Evolutionary conservation across 2,797 vertebrate species (phyloP).

Genomic region (Dryobates pubescens): DNA sequence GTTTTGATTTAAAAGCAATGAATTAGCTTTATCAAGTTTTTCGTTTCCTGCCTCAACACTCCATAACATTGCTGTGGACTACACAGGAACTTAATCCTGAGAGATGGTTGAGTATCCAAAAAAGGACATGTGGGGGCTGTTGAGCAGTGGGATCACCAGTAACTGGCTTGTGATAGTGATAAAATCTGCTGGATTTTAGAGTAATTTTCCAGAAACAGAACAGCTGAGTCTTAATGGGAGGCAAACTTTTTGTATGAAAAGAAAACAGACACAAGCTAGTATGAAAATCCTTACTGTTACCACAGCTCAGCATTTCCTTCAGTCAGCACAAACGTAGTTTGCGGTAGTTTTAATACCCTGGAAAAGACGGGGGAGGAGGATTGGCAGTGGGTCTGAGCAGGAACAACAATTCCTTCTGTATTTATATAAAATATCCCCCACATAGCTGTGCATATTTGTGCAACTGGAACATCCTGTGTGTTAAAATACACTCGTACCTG

Average conservation of each 20-base stretch:
- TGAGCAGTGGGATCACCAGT: not conserved
- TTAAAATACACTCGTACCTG: not conserved
- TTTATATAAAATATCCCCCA: not conserved
- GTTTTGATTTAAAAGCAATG: not conserved
- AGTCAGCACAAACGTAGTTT: slow-evolving; percentile 3
- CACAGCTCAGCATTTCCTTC: slow-evolving; percentile 2
- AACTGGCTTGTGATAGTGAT: not conserved
- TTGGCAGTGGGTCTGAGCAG: not conserved
- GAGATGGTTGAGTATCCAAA: not conserved
- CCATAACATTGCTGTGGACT: not conserved
- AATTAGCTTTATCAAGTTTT: not conserved
- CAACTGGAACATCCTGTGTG: not conserved
- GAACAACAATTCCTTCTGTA: not conserved
- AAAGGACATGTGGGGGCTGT: not conserved
- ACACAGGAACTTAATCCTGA: not conserved
- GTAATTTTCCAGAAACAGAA: slow-evolving; percentile 5
- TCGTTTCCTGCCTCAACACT: not conserved
- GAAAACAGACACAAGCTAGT: not conserved
- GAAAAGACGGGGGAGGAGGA: not conserved
- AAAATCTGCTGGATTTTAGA: slow-evolving; percentile 15
- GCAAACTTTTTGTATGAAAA: not conserved
- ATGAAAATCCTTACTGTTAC: not conserved
- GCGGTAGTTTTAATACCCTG: not conserved
- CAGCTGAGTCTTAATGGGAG: slow-evolving; percentile 10
- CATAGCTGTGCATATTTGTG: not conserved